phyloP scores from a whole-genome alignment of 1,140 invertebrate species.

The Teleogryllus occipitalis region DNA sequence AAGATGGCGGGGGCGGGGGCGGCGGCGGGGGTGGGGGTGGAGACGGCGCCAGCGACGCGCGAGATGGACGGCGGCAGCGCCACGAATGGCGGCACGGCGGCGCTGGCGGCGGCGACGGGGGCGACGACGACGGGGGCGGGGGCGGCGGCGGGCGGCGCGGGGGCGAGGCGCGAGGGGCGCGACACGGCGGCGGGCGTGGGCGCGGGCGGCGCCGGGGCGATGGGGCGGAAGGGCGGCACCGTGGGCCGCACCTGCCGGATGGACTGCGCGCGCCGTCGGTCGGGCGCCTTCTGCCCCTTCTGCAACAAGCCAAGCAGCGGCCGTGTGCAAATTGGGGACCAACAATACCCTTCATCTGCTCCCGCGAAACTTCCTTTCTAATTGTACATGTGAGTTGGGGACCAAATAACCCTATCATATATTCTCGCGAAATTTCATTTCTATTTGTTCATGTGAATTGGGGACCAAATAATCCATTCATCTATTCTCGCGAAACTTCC shows the following conservation, averaged over 20 bases:
- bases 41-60: slow-evolving; percentile 8
- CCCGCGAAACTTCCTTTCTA: too few relatives aligned
- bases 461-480: too few relatives aligned
- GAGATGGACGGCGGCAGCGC: slow-evolving; percentile 35
- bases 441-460: too few relatives aligned
- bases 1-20: slow-evolving; percentile 10
- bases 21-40: neutral
- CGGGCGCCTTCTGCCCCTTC: slow-evolving; percentile 53
- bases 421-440: too few relatives aligned
- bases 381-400: too few relatives aligned
- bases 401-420: too few relatives aligned
- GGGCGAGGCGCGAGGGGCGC: neutral
- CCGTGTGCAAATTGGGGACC: too few relatives aligned
- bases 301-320: neutral
- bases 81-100: slow-evolving; percentile 37
- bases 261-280: slow-evolving; percentile 69
- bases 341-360: too few relatives aligned
- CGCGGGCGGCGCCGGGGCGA: slow-evolving; percentile 33
- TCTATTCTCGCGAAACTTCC: too few relatives aligned
- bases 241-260: slow-evolving; percentile 70
- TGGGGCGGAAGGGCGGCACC: slow-evolving; percentile 53
- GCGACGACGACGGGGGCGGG: slow-evolving; percentile 28
- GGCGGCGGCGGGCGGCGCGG: slow-evolving; percentile 33
- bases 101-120: slow-evolving; percentile 31
- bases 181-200: neutral